Percentiles rank a stretch among this genome's conserved stretches.
Conservation (phyloP, 2,888 invertebrate species). For the Incurvaria masculella region DNA sequence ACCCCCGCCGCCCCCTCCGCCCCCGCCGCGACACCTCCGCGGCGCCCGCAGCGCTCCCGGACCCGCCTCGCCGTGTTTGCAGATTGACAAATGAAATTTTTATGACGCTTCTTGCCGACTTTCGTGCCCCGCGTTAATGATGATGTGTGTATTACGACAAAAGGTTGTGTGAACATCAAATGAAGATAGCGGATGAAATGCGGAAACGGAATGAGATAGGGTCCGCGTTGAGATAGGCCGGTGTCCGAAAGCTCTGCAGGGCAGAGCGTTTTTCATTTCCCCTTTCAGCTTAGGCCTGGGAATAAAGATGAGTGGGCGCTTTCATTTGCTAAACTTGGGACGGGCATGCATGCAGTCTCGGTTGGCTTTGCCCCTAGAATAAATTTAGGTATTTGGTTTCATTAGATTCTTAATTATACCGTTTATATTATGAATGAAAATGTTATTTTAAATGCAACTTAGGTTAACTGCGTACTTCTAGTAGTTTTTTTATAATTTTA, state of each 20-base stretch:
- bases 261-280: not conserved
- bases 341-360: too few species aligned
- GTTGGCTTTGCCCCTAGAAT: too few species aligned
- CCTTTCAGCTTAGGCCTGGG: not conserved
- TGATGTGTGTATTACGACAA: not conserved
- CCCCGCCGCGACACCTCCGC: not conserved
- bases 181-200: conserved; percentile 38
- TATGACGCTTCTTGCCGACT: conserved; percentile 29
- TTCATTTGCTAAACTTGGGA: not conserved
- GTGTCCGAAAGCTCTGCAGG: not conserved
- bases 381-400: too few species aligned
- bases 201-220: conserved; percentile 47
- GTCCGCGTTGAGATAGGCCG: not conserved
- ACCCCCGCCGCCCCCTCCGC: not conserved
- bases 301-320: not conserved
- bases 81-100: conserved; percentile 43
- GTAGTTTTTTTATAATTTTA: too few species aligned
- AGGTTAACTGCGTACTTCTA: too few species aligned
- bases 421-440: too few species aligned
- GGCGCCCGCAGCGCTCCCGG: not conserved
- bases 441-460: too few species aligned
- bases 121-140: conserved; percentile 28
- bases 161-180: not conserved
- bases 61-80: conserved; percentile 21
- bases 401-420: too few species aligned